phyloP scores from a whole-genome alignment of 2,888 invertebrate genomes.

The Lysandra bellargus region DNA sequence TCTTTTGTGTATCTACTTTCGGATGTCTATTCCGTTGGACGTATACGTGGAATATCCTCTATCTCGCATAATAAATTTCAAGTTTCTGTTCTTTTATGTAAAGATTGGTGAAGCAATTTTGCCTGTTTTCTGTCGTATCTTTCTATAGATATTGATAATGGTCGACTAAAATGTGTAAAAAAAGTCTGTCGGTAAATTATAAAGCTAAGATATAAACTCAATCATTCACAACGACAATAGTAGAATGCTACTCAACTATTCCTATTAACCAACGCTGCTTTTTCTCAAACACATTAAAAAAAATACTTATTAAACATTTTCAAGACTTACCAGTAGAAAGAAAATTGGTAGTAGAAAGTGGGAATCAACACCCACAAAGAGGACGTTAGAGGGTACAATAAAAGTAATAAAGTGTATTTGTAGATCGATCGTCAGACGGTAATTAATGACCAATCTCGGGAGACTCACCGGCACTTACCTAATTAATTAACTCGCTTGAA shows the following conservation, averaged over 20 bases:
- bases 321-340: background rate
- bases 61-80: slow-evolving; percentile 23
- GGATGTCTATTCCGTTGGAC: slow-evolving; percentile 12
- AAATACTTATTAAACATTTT: slow-evolving; percentile 32
- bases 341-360: slow-evolving; percentile 22
- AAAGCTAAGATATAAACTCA: too few species aligned
- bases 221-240: too few species aligned
- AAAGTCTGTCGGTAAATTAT: too few species aligned
- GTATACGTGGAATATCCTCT: background rate
- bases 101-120: background rate
- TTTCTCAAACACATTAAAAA: too few species aligned
- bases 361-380: slow-evolving; percentile 39
- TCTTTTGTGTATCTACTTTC: slow-evolving; percentile 27
- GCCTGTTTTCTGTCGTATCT: background rate
- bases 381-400: slow-evolving; percentile 54
- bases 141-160: background rate
- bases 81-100: slow-evolving; percentile 2
- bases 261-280: too few species aligned
- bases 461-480: slow-evolving; percentile 76
- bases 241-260: too few species aligned
- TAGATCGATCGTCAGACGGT: slow-evolving; percentile 72
- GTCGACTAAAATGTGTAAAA: background rate
- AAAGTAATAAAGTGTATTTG: slow-evolving; percentile 75
- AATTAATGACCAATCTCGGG: slow-evolving; percentile 76
- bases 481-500: slow-evolving; percentile 61